phyloP scores from a whole-genome alignment of 2,888 invertebrate genomes.

The Cantharis rustica region DNA sequence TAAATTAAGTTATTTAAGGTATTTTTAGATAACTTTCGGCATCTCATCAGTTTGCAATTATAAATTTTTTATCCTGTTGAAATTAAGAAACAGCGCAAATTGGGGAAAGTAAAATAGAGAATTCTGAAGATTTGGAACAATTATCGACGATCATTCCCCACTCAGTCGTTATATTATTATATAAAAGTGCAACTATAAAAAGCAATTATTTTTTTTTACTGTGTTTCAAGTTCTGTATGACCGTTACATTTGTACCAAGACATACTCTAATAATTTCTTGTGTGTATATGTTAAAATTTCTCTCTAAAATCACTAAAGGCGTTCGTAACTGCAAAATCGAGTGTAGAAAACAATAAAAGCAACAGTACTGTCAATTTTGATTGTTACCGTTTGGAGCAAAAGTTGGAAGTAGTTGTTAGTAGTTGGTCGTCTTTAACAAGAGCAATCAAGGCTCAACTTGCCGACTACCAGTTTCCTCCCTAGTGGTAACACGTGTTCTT shows the following conservation, averaged over 20 bases:
- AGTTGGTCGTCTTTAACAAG: constrained; percentile 22
- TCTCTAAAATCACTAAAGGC: not conserved
- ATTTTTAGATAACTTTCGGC: not conserved
- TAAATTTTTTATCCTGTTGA: not conserved
- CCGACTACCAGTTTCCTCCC: constrained; percentile 13
- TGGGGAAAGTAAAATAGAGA: not conserved
- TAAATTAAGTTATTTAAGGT: too few relatives aligned
- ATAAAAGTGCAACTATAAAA: not conserved
- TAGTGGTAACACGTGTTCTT: constrained; percentile 24
- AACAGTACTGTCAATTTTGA: constrained; percentile 13
- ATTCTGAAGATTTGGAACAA: not conserved
- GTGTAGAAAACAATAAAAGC: not conserved
- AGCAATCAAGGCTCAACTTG: constrained; percentile 21
- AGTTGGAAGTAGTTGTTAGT: constrained; percentile 19
- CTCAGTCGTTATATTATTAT: not conserved
- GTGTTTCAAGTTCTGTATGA: not conserved
- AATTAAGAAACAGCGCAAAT: not conserved
- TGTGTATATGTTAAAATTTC: not conserved
- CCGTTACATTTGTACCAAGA: not conserved
- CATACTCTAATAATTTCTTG: not conserved
- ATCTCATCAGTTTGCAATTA: not conserved
- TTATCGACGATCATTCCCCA: not conserved
- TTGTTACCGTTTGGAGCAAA: constrained; percentile 7
- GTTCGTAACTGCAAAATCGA: not conserved
- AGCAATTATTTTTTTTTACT: not conserved